These are phyloP conservation scores for Pelobates cultripes DNA, from an alignment of 2,797 vertebrate species.

Conservation along the genomic window DNA sequence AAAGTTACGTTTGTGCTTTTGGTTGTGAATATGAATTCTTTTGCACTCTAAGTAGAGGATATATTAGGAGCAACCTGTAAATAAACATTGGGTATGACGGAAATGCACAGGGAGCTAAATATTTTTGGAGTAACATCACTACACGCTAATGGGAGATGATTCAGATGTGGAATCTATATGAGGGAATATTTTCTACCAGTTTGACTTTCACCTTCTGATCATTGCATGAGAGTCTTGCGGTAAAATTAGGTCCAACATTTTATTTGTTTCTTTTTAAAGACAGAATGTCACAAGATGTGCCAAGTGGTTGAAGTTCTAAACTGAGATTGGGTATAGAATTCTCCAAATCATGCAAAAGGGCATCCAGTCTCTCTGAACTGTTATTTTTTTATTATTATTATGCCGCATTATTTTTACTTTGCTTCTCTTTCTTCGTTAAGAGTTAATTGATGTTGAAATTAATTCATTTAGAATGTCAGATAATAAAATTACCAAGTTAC, in stretches of 20 bases:
- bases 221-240: neutral
- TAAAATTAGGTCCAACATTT: conserved; percentile 26
- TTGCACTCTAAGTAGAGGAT: no score
- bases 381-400: no score
- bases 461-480: no score
- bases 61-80: no score
- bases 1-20: no score
- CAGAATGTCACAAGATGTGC: neutral
- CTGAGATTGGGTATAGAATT: neutral
- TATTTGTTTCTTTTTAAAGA: conserved; percentile 40
- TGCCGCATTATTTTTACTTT: no score
- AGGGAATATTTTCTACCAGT: conserved; percentile 13
- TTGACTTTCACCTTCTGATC: neutral
- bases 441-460: no score
- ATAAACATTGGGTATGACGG: no score
- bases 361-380: neutral
- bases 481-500: no score
- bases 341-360: neutral
- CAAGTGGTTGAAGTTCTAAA: neutral
- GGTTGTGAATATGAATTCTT: no score
- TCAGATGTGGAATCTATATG: conserved; percentile 21
- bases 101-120: neutral
- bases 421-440: no score
- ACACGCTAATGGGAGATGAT: conserved; percentile 8
- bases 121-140: conserved; percentile 34